Evolutionary conservation across 1,140 invertebrate species (phyloP).

Genomic region (Cyrtorhinus lividipennis): DNA sequence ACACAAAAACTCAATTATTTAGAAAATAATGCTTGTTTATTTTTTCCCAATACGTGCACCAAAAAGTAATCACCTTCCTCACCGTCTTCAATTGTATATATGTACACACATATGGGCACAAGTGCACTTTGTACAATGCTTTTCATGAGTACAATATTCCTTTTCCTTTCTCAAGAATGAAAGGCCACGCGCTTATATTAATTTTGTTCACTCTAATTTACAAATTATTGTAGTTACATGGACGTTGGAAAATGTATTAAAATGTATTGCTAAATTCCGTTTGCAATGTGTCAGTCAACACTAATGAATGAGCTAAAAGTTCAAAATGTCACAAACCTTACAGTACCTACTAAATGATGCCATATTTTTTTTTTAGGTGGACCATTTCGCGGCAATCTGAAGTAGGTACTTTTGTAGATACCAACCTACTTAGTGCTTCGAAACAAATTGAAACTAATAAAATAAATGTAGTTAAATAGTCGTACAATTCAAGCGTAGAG

Average conservation of each 20-base stretch:
- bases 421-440: too few species aligned
- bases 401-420: too few species aligned
- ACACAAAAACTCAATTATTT: background rate
- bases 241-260: background rate
- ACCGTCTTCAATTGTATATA: background rate
- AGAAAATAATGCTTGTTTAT: background rate
- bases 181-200: background rate
- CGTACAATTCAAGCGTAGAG: too few species aligned
- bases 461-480: too few species aligned
- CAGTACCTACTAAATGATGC: too few species aligned
- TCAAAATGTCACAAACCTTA: too few species aligned
- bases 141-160: background rate
- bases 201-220: background rate
- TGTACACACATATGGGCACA: background rate
- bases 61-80: background rate
- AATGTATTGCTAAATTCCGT: background rate
- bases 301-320: too few species aligned
- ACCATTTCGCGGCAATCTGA: too few species aligned
- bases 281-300: background rate
- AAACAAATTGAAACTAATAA: too few species aligned
- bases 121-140: background rate
- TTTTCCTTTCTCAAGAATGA: background rate
- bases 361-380: too few species aligned
- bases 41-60: background rate
- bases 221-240: background rate